Evolutionary conservation across 1,140 invertebrate species (phyloP), one percentile per base, ranked within the genome.

Genomic region (Ooceraea biroi): DNA sequence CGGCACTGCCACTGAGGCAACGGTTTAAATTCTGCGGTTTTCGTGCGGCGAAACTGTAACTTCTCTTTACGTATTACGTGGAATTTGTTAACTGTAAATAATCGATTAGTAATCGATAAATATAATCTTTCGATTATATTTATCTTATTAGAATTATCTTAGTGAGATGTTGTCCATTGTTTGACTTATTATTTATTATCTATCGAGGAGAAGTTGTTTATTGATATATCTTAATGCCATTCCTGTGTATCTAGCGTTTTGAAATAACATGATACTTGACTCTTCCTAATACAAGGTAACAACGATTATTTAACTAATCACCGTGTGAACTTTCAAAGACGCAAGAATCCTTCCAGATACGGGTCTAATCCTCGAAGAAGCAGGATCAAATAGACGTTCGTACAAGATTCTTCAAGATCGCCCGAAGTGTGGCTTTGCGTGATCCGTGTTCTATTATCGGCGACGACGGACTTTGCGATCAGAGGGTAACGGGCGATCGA

Each of bases 401-500:
- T 68, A 55, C 41, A 68, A 55, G 5, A 27, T 19, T 78, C 48
- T 78, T 41, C 11, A 14, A 44, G 11, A 78, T 78, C 36, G 85
- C 86, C 85, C 22, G 52, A 52, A 86, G 86, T 82, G 80, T 87
- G 72, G 86, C 85, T 87, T 87, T 87, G 82, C 85, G 36, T 76
- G 86, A 87, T 84, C 36, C 48, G 72, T 66, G 78, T 73, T 87
- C 84, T 87, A 60, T 83, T 41, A 52, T 25, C 48, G 61, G 71
- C 73, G 74, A 74, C 25, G 78, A 58, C 73, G 66, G 82, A 66
- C 63, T 84, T 77, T 25, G 46, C 27, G 63, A 11, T 7, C 19
- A 12, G 48, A 36, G 8, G 80, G 72, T 71, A 63, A 22, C 10
- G 41, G 57, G 44, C 52, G 71, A 88, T 80, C 55, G 50, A 68